phyloP scores from a whole-genome alignment of 2,113 vertebrate species.

The Pygoscelis adeliae region DNA sequence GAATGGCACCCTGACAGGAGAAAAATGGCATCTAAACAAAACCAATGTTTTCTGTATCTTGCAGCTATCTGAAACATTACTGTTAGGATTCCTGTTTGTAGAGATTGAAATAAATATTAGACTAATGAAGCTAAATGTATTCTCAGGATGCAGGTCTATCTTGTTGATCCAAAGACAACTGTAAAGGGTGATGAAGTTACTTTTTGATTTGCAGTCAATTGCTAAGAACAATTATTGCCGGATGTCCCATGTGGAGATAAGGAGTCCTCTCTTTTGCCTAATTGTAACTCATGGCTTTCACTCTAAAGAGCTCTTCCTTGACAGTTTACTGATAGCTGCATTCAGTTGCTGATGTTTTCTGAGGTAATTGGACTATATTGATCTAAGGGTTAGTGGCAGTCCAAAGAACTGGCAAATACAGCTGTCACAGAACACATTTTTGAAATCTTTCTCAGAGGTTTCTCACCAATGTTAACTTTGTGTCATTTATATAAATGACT shows the following conservation, averaged over 20 bases:
- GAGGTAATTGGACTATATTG: neutral
- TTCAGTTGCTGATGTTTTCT: neutral
- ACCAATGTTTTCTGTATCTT: rapidly evolving
- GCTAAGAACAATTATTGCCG: neutral
- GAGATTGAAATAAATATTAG: neutral
- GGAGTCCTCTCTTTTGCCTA: neutral
- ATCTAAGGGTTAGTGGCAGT: neutral
- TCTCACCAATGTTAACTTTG: neutral
- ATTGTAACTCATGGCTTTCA: neutral
- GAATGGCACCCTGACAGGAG: neutral
- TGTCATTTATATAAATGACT: neutral
- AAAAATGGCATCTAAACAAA: neutral
- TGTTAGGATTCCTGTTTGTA: neutral
- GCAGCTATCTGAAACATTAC: neutral
- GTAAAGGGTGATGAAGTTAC: neutral
- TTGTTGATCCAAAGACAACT: neutral
- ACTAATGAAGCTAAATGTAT: neutral
- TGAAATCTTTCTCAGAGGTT: neutral
- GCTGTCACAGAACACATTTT: neutral
- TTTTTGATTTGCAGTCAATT: neutral
- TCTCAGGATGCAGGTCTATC: neutral
- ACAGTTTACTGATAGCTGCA: neutral
- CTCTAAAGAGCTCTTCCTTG: neutral
- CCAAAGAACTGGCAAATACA: neutral
- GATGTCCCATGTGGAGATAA: neutral